Evolutionary conservation across 2,113 vertebrate genomes (phyloP).

Genomic region (Lagopus leucura): DNA sequence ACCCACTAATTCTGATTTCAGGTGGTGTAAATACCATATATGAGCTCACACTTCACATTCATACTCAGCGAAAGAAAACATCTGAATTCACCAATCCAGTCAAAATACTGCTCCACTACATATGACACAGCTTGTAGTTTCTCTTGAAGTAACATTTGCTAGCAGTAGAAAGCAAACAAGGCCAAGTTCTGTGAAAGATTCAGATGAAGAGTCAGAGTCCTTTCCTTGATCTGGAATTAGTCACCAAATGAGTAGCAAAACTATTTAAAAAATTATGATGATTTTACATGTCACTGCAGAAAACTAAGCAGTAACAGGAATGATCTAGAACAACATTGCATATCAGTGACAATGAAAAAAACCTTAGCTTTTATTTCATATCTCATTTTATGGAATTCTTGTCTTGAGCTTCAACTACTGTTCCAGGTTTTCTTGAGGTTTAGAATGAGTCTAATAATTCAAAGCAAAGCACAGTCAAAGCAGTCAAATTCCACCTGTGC

Average conservation of each 20-base stretch:
- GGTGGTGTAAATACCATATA: slow-evolving; percentile 5
- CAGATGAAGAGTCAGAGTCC: background rate
- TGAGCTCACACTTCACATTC: background rate
- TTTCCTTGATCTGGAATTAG: background rate
- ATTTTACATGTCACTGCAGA: background rate
- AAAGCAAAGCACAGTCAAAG: background rate
- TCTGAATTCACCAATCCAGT: background rate
- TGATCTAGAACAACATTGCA: background rate
- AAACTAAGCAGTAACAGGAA: background rate
- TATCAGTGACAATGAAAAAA: background rate
- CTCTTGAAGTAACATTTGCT: background rate
- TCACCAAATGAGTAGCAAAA: background rate
- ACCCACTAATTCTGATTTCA: background rate
- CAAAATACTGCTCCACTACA: background rate
- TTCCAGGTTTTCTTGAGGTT: background rate
- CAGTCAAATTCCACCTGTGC: background rate
- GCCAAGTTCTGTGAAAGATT: background rate
- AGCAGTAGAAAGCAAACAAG: background rate
- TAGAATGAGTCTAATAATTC: background rate
- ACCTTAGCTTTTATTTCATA: background rate
- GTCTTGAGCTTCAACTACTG: background rate
- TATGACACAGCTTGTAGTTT: background rate
- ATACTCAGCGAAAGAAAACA: background rate
- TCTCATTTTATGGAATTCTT: background rate
- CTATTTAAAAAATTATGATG: background rate